Base-by-base conservation (phyloP, 1,140 invertebrate genomes). In the Apis dorsata region DNA sequence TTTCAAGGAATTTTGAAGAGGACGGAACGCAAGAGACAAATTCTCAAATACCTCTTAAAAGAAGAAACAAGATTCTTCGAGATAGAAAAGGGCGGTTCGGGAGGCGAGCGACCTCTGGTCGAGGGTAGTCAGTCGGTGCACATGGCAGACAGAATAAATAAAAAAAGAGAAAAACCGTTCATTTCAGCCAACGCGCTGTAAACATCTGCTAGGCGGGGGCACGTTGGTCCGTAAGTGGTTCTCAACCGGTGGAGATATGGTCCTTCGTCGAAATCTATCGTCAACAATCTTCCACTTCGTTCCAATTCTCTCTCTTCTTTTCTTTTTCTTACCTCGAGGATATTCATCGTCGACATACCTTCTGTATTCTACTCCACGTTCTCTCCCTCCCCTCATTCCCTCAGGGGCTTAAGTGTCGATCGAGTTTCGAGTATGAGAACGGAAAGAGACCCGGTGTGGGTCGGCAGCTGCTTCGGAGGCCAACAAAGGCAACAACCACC, bases 191-290 rank as follows among this genome's bases (percentile, higher is more conserved):
- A 89, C 85, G 90, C 86, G 88, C 87, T 85, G 88, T 92, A 92
- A 94, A 93, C 93, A 94, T 93, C 93, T 94, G 93, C 92, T 91
- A 90, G 90, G 88, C 90, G 89, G 89, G 89, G 89, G 77, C 86
- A 85, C 84, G 84, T 83, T 73, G 84, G 51, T 60, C 44, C 63
- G 53, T 15, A 34, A 81, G 84, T 60, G 87, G 60, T 63, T 86
- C 86, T 88, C 87, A 88, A 73, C 72, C 55, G 53, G 11, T 3
- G 13, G 1, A 24, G 75, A 21, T 12, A 24, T 5, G 19, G 1
- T n/a, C 28, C 51, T 24, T 24, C 44, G 11, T 2, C 7, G 12
- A 44, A 49, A 49, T 60, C 34, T 77, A n/a, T 62, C 74, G 51
- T 24, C 79, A 19, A 24, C 63, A 69, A 44, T 59, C 53, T 63